phyloP scores from a whole-genome alignment of 2,888 invertebrate genomes.

The Spialia ferax region DNA sequence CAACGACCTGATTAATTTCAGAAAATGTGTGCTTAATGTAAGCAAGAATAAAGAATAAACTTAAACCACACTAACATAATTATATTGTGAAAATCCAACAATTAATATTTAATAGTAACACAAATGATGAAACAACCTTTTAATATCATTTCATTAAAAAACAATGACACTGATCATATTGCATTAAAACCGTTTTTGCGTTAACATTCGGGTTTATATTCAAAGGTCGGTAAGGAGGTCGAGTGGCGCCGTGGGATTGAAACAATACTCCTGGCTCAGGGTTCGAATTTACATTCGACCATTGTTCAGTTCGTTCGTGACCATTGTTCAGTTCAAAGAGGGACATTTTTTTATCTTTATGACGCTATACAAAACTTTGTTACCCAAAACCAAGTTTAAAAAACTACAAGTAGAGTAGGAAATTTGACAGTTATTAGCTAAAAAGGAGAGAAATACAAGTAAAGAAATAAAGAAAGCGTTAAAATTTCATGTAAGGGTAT shows the following conservation, averaged over 20 bases:
- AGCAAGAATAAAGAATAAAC: too few species aligned
- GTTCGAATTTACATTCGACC: conserved; percentile 9
- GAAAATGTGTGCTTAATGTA: too few species aligned
- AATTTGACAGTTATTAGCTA: too few species aligned
- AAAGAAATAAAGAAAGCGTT: too few species aligned
- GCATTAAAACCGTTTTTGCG: neutral
- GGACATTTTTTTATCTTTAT: neutral
- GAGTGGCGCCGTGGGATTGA: conserved; percentile 17
- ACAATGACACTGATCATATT: neutral
- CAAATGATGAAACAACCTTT: neutral
- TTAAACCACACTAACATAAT: too few species aligned
- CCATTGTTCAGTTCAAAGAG: neutral
- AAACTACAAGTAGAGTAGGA: too few species aligned
- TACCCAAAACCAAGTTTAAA: too few species aligned
- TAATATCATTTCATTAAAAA: neutral
- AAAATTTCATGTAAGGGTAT: too few species aligned
- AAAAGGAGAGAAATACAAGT: too few species aligned
- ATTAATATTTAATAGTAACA: too few species aligned
- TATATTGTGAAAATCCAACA: too few species aligned
- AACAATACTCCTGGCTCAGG: conserved; percentile 21
- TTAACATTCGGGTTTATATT: conserved; percentile 10
- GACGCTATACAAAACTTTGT: neutral
- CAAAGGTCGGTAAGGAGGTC: conserved; percentile 25
- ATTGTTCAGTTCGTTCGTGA: neutral
- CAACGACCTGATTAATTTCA: too few species aligned